phyloP scores from a whole-genome alignment of 2,888 invertebrate genomes.

The Eupithecia insigniata region DNA sequence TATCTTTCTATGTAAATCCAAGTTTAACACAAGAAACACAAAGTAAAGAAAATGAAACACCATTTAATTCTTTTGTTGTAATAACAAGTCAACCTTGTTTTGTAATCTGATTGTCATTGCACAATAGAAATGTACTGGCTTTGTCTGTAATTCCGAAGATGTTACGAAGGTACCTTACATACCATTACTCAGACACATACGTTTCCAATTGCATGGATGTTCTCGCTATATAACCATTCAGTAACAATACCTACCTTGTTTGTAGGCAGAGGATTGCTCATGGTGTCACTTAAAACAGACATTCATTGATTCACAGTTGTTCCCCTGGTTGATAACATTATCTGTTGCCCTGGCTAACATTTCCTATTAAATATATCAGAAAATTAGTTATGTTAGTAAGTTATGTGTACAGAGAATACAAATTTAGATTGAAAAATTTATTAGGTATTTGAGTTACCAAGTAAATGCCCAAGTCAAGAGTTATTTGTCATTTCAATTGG shows the following conservation, averaged over 20 bases:
- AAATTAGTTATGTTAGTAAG: neutral
- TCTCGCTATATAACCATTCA: neutral
- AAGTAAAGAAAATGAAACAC: slow-evolving; percentile 14
- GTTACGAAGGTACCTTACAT: neutral
- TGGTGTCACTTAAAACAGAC: neutral
- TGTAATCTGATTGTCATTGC: slow-evolving; percentile 12
- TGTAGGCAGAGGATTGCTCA: neutral
- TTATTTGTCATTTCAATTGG: neutral
- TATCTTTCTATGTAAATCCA: neutral
- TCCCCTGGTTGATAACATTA: slow-evolving; percentile 14
- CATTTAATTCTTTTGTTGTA: slow-evolving; percentile 9
- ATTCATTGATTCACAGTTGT: neutral
- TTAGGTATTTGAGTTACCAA: neutral
- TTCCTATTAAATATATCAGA: slow-evolving; percentile 1
- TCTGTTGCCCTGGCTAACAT: neutral
- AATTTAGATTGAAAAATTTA: neutral
- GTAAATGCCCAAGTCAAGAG: neutral
- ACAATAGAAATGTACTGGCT: neutral
- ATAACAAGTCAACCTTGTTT: slow-evolving; percentile 21
- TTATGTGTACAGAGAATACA: neutral
- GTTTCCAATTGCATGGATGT: slow-evolving; percentile 3
- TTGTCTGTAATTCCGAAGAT: slow-evolving; percentile 1
- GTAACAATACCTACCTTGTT: neutral
- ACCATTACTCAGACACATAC: neutral
- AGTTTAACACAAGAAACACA: neutral